Percentiles rank a stretch among this genome's conserved stretches.
phyloP scores from a whole-genome alignment of 2,888 invertebrate genomes.

The Sepiola atlantica region DNA sequence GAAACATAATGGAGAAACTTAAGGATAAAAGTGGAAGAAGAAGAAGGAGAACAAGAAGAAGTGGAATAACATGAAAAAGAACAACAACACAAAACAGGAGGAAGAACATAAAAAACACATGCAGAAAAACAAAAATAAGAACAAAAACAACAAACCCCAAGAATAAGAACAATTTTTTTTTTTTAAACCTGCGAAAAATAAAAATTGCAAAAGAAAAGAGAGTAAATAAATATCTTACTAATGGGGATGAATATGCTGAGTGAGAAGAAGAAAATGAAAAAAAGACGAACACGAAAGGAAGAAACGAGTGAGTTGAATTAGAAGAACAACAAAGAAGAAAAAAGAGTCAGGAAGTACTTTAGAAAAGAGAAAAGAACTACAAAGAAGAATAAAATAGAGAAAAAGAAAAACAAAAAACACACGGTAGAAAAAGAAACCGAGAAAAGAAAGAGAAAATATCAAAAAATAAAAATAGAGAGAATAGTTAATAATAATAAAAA shows the following conservation, averaged over 20 bases:
- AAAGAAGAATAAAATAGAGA: not conserved
- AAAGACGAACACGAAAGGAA: not conserved
- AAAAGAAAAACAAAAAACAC: no score
- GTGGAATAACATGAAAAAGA: rapidly evolving
- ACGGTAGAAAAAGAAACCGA: no score
- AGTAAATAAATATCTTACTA: no score
- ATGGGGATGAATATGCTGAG: no score
- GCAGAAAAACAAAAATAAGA: not conserved
- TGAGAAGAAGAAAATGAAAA: not conserved
- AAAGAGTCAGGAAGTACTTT: not conserved
- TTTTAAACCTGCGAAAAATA: no score
- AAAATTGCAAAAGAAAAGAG: no score
- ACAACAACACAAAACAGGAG: not conserved
- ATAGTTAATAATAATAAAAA: no score
- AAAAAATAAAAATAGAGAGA: no score
- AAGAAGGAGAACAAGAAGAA: not conserved
- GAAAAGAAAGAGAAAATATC: no score
- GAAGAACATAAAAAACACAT: not conserved
- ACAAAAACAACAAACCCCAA: not conserved
- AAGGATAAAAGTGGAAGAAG: not conserved
- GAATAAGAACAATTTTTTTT: no score
- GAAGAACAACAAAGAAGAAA: not conserved
- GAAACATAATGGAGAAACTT: not conserved
- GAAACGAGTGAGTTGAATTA: not conserved
- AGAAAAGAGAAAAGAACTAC: not conserved